Evolutionary conservation across 2,113 vertebrate genomes (phyloP).

Genomic region (Rhinoderma darwinii): DNA sequence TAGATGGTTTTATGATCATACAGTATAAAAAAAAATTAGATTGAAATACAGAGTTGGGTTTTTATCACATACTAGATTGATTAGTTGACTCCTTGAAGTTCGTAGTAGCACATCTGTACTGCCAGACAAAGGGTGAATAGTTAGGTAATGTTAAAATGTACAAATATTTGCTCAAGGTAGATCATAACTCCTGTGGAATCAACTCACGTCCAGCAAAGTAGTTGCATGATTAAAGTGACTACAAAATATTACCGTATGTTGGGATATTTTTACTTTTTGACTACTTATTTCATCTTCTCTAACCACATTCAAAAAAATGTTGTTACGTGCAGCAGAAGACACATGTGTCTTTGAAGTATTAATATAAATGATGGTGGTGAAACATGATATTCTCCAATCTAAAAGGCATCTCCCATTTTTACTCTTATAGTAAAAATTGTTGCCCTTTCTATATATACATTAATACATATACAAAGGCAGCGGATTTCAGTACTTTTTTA

Average conservation of each 20-base stretch:
- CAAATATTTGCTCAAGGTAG: slow-evolving; percentile 62
- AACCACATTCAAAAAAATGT: slow-evolving; percentile 32
- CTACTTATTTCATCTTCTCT: slow-evolving; percentile 41
- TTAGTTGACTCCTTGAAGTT: background rate
- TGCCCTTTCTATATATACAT: background rate
- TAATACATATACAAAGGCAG: too few relatives aligned
- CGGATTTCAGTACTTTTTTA: background rate
- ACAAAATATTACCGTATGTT: slow-evolving; percentile 43
- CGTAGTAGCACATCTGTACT: background rate
- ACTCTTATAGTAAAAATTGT: background rate
- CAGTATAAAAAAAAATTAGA: background rate
- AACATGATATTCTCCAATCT: slow-evolving; percentile 22
- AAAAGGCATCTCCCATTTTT: slow-evolving; percentile 17
- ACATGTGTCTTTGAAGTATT: slow-evolving; percentile 46
- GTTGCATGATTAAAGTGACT: slow-evolving; percentile 45
- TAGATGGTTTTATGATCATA: background rate
- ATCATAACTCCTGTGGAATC: slow-evolving; percentile 59
- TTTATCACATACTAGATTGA: background rate
- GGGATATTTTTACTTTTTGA: slow-evolving; percentile 24
- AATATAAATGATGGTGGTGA: slow-evolving; percentile 29
- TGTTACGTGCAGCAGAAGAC: slow-evolving; percentile 22
- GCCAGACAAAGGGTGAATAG: background rate
- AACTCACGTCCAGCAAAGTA: slow-evolving; percentile 56
- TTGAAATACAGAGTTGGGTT: background rate
- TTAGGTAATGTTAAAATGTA: slow-evolving; percentile 11